These are phyloP conservation scores for Microchirus variegatus DNA, from an alignment of 2,797 vertebrate genomes.

Conservation along the genomic window DNA sequence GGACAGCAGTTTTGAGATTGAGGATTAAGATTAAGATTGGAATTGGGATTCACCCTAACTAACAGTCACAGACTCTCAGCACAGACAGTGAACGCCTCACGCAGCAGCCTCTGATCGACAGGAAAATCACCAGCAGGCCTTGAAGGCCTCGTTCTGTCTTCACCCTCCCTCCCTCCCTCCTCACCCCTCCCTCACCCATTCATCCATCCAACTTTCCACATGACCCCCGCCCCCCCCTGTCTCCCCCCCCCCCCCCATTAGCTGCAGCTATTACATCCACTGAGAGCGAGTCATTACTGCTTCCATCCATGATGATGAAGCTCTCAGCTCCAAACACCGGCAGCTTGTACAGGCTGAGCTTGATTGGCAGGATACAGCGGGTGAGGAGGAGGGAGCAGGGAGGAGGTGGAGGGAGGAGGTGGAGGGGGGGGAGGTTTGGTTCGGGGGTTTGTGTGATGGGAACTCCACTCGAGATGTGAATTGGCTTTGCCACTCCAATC, in stretches of 20 bases:
- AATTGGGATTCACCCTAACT: too few relatives aligned
- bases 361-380: slow-evolving; percentile 74
- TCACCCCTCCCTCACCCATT: not conserved
- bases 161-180: not conserved
- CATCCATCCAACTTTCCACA: slow-evolving; percentile 16
- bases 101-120: too few relatives aligned
- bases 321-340: slow-evolving; percentile 72
- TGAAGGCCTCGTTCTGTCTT: slow-evolving; percentile 1
- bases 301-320: slow-evolving; percentile 70
- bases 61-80: too few relatives aligned
- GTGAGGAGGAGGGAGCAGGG: slow-evolving; percentile 26
- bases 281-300: slow-evolving; percentile 69
- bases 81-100: too few relatives aligned
- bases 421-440: slow-evolving; percentile 48
- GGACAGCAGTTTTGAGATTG: too few relatives aligned
- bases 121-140: slow-evolving; percentile 31
- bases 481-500: slow-evolving; percentile 94
- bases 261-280: slow-evolving; percentile 65
- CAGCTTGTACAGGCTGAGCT: slow-evolving; percentile 64
- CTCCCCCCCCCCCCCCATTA: slow-evolving; percentile 56
- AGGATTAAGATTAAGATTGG: too few relatives aligned
- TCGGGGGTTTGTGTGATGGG: slow-evolving; percentile 68
- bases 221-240: slow-evolving; percentile 38
- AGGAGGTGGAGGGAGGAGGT: slow-evolving; percentile 9
- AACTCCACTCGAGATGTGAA: slow-evolving; percentile 85